These are phyloP conservation scores for Mizuhopecten yessoensis DNA, from an alignment of 1,140 invertebrate species.

Conservation along the genomic window DNA sequence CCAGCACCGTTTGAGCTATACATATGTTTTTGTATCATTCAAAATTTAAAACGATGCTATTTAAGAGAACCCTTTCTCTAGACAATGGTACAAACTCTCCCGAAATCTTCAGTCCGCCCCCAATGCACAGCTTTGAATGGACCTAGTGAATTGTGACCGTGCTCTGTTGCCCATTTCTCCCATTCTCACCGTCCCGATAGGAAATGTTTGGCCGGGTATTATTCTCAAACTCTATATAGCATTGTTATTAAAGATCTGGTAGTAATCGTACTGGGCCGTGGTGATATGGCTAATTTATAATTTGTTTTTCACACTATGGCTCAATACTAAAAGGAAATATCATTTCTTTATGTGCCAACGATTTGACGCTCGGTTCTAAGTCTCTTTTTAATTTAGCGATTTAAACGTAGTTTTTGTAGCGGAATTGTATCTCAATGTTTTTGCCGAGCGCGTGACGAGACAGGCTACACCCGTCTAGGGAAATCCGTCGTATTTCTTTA, in stretches of 20 bases:
- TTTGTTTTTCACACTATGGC: slow-evolving; percentile 38
- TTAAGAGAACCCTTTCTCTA: background rate
- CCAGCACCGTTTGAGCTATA: background rate
- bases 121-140: background rate
- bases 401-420: slow-evolving; percentile 29
- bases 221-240: background rate
- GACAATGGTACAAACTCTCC: background rate
- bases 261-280: background rate
- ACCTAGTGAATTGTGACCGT: background rate
- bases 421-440: slow-evolving; percentile 29
- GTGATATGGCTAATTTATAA: slow-evolving; percentile 28
- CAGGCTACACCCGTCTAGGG: slow-evolving; percentile 1
- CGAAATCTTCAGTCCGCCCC: background rate
- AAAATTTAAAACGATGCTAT: slow-evolving; percentile 39
- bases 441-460: background rate
- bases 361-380: background rate
- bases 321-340: slow-evolving; percentile 28
- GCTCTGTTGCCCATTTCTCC: background rate
- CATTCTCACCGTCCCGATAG: background rate
- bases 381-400: slow-evolving; percentile 35
- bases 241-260: background rate
- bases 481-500: background rate
- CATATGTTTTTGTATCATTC: slow-evolving; percentile 35
- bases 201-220: background rate
- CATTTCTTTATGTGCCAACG: slow-evolving; percentile 26